Evolutionary conservation across 1,140 invertebrate species (phyloP).

Genomic region (Leptinotarsa undecemlineata): DNA sequence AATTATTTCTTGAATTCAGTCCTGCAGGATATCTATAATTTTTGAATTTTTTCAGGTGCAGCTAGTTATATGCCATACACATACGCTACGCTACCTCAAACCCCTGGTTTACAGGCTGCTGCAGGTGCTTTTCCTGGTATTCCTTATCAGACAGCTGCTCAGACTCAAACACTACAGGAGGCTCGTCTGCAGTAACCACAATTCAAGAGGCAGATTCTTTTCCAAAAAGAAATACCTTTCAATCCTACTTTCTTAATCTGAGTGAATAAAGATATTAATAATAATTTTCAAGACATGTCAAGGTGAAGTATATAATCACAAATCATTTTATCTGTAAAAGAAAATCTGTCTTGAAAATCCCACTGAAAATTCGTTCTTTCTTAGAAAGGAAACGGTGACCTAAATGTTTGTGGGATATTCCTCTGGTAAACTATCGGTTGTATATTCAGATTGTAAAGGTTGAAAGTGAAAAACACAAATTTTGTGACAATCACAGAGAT

Average conservation of each 20-base stretch:
- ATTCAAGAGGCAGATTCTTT: background rate
- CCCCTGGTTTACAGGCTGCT: constrained; percentile 60
- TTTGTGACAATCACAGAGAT: no score
- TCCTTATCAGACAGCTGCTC: constrained; percentile 64
- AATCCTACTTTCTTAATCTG: background rate
- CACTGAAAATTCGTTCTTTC: background rate
- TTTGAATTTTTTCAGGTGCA: constrained; percentile 51
- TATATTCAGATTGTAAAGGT: no score
- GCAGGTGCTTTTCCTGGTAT: constrained; percentile 64
- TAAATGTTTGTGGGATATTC: background rate
- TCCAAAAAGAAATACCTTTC: constrained; percentile 11
- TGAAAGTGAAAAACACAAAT: no score
- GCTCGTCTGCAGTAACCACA: constrained; percentile 60
- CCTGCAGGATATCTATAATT: background rate
- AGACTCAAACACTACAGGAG: constrained; percentile 58
- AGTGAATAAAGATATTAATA: constrained; percentile 11
- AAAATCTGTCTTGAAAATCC: background rate
- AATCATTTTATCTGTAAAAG: background rate
- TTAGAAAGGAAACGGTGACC: background rate
- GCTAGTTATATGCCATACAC: constrained; percentile 74
- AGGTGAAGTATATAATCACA: background rate
- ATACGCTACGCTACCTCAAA: constrained; percentile 65
- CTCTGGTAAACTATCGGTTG: background rate
- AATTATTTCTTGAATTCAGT: no score
- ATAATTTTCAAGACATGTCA: background rate